phyloP scores from a whole-genome alignment of 2,888 invertebrate genomes.

The Lycaena phlaeas region DNA sequence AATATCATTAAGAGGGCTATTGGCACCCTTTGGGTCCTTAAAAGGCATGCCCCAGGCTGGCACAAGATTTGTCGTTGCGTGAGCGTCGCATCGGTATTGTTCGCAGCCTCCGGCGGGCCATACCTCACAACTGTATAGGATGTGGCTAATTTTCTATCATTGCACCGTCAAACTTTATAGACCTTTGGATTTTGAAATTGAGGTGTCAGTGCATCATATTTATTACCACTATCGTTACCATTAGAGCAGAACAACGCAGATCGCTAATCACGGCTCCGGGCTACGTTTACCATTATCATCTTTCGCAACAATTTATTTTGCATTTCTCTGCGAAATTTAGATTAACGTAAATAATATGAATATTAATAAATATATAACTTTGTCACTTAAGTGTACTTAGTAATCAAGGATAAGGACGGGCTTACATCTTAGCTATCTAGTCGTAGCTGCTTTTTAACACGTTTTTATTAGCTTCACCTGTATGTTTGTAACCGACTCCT shows the following conservation, averaged over 20 bases:
- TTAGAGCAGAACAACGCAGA: constrained; percentile 31
- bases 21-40: too few species aligned
- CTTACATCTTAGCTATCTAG: too few species aligned
- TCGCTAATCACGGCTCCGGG: constrained; percentile 43
- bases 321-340: not conserved
- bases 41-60: too few species aligned
- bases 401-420: too few species aligned
- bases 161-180: constrained; percentile 62
- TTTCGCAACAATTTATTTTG: constrained; percentile 19
- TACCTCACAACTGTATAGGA: constrained; percentile 64
- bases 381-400: too few species aligned
- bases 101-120: constrained; percentile 52
- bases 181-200: constrained; percentile 60
- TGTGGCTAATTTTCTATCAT: constrained; percentile 71
- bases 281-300: constrained; percentile 25
- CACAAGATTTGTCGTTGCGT: constrained; percentile 41
- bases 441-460: too few species aligned
- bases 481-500: too few species aligned
- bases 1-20: too few species aligned
- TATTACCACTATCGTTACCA: constrained; percentile 42
- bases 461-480: too few species aligned
- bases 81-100: constrained; percentile 16
- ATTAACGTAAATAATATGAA: not conserved
- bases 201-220: constrained; percentile 64
- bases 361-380: too few species aligned